Base-by-base conservation (phyloP, 2,113 vertebrate species). In the Lepus europaeus region DNA sequence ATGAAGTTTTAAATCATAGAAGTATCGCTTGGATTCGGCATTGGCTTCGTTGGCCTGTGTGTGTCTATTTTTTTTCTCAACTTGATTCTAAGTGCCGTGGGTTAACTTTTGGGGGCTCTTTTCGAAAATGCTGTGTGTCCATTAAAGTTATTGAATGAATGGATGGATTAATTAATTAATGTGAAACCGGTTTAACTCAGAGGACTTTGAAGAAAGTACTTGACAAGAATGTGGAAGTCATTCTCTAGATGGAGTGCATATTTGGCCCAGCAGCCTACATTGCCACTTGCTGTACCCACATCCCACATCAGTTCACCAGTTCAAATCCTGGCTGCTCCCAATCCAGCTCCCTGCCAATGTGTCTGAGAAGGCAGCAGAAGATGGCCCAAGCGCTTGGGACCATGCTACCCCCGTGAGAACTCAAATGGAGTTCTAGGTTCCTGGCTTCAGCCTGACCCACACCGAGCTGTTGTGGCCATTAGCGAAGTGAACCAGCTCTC, bases 211-310 rank as follows among this genome's bases (percentile, higher is more conserved):
- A 27, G 33, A 27, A 73, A 96, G 59, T 51, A 69, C 29, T 80
- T 79, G 84, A 49, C 23, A 90, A 81, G 72, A 84, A 82, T 92
- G 63, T 69, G 61, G 45, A 61, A 92, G n/a, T 74, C 49, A 94
- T 84, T 92, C 68, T 81, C 14, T 59, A 14, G 45, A 45, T 45
- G 45, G 45, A 59, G 56, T 59, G 56, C 13, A 3, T 19, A 59
- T 59, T 16, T 14, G 56, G 13, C 56, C 5, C 56, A 59, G 56
- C 19, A 14, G 14, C 56, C 19, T 19, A 59, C 14, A 59, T 59
- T 59, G 56, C 56, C 19, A 14, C 56, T 59, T 59, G 56, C 56
- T 59, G 17, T 19, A 59, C 19, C 56, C 56, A 59, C 56, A 59
- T 59, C 13, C 45, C 45, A 45, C 45, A 45, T 45, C 45, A 45